Conservation (phyloP, 2,888 invertebrate species). For the Ochropacha duplaris region DNA sequence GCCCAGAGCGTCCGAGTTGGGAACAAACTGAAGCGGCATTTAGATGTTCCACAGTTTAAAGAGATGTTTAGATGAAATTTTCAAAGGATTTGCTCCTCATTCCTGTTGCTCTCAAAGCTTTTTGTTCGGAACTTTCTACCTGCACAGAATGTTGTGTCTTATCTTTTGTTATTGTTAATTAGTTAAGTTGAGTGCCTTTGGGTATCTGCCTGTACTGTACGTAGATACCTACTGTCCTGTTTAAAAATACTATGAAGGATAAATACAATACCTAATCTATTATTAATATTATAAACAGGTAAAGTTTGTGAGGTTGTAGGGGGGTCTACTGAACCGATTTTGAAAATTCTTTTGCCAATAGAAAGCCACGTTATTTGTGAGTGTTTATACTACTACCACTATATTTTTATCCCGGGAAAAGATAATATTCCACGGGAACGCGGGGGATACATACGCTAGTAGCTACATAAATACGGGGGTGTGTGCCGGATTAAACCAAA, state of each 20-base stretch:
- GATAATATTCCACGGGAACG: too few relatives aligned
- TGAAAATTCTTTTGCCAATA: background rate
- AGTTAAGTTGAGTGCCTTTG: constrained; percentile 22
- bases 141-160: constrained; percentile 49
- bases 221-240: background rate
- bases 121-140: constrained; percentile 61
- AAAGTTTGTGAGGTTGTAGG: too few relatives aligned
- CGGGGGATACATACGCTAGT: too few relatives aligned
- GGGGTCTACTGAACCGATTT: too few relatives aligned
- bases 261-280: too few relatives aligned
- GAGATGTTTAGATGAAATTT: constrained; percentile 68
- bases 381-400: too few relatives aligned
- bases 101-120: constrained; percentile 42
- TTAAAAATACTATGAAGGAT: background rate
- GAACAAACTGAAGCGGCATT: constrained; percentile 57
- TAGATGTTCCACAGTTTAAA: constrained; percentile 56
- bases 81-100: constrained; percentile 62
- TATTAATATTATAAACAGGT: too few relatives aligned
- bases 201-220: background rate
- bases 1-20: constrained; percentile 58
- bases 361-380: too few relatives aligned
- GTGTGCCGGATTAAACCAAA: too few relatives aligned
- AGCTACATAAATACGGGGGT: too few relatives aligned
- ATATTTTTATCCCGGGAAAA: too few relatives aligned
- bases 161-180: constrained; percentile 46